These are phyloP conservation scores for Engystomops pustulosus DNA, from an alignment of 2,113 vertebrate genomes.

Conservation along the genomic window DNA sequence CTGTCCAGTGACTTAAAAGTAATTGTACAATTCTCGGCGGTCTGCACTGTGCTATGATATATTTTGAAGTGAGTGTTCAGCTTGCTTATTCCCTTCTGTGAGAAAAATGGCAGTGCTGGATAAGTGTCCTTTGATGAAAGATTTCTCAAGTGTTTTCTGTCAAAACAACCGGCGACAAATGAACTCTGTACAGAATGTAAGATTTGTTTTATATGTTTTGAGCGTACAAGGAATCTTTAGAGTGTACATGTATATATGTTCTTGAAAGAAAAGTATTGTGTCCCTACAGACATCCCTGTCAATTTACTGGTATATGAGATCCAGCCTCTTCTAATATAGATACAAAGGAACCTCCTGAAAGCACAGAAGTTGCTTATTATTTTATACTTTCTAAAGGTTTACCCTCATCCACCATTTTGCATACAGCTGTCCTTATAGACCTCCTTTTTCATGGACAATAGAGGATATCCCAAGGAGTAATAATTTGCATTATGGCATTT, in stretches of 20 bases:
- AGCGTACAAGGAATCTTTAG: background rate
- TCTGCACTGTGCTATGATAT: slow-evolving; percentile 31
- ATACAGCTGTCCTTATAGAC: too few relatives aligned
- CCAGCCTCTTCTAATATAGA: too few relatives aligned
- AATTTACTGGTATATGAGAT: background rate
- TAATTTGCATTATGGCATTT: too few relatives aligned
- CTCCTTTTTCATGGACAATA: too few relatives aligned
- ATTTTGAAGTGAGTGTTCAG: slow-evolving; percentile 26
- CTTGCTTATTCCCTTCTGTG: slow-evolving; percentile 23
- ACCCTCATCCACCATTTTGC: too few relatives aligned
- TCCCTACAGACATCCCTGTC: background rate
- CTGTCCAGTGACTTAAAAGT: slow-evolving; percentile 35
- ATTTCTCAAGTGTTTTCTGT: slow-evolving; percentile 31
- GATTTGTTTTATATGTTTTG: slow-evolving; percentile 13
- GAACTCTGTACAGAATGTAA: background rate
- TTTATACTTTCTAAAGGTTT: too few relatives aligned
- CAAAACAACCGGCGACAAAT: slow-evolving; percentile 11
- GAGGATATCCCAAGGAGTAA: too few relatives aligned
- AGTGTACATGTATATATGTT: background rate
- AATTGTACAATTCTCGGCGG: slow-evolving; percentile 34
- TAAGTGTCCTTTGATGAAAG: slow-evolving; percentile 30
- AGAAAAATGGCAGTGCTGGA: slow-evolving; percentile 30
- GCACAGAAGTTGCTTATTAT: too few relatives aligned
- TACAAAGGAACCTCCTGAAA: too few relatives aligned
- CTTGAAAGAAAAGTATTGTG: background rate